Evolutionary conservation across 2,113 vertebrate genomes (phyloP), one percentile per base, ranked within the genome.

Genomic region (Zosterops lateralis): DNA sequence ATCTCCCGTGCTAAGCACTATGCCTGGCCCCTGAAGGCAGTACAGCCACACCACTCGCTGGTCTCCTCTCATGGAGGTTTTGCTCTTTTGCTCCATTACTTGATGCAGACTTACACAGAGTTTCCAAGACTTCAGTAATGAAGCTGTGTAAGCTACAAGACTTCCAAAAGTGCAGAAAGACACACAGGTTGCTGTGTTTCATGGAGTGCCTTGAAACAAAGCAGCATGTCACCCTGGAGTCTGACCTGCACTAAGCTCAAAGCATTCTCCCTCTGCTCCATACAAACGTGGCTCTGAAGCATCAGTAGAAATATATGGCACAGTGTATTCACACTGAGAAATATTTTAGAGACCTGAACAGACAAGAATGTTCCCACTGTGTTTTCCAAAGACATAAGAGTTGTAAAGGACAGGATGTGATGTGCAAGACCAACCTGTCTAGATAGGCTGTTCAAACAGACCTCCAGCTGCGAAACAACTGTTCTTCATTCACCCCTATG

Each of bases 21-120:
- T 73, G 36, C 28, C 28, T 40, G 71, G 4, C 7, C 31, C 22
- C 67, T 65, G 36, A 36, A 19, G 22, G 40, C 24, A 38, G 14
- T 6, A 7, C 9, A 56, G 54, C n/a, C 38, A 9, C 29, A 25
- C 6, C 10, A 20, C 19, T 28, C 3, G 0, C 8, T n/a, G 31
- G 40, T 57, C 58, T 75, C 38, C 32, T 48, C n/a, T 48, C 48
- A 21, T 12, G 19, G 7, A 44, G 19, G 11, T 21, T 93, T 48
- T 80, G 44, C 4, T 64, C 13, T 67, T 72, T 21, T 78, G 6
- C 29, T 84, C 51, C 12, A 13, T 62, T 62, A 51, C 50, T 51
- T 0, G 0, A 8, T 53, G 38, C 19, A 75, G 48, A 25, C 3
- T 7, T 34, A 20, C 4, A 47, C 32, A 36, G 8, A 16, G 4